Conservation (phyloP, 2,797 vertebrate species). For the Valencia hispanica region DNA sequence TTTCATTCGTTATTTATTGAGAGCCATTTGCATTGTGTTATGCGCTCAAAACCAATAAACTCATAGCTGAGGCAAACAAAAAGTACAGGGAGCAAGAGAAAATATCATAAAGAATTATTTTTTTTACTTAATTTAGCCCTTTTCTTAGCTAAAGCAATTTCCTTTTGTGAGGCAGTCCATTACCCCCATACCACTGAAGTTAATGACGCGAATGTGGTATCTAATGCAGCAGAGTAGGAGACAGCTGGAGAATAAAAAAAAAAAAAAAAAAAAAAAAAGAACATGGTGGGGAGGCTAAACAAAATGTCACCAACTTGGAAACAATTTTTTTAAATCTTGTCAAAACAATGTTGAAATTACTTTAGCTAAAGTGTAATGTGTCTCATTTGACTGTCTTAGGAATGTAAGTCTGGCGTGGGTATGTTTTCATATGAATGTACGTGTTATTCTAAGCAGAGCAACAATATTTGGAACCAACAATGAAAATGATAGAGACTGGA, state of each 20-base stretch:
- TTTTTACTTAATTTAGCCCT: conserved; percentile 25
- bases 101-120: conserved; percentile 22
- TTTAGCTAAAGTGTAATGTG: conserved; percentile 54
- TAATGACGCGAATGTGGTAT: conserved; percentile 47
- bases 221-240: conserved; percentile 16
- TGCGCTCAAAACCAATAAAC: neutral
- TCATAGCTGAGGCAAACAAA: neutral
- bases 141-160: conserved; percentile 32
- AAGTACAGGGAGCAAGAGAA: conserved; percentile 22
- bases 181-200: conserved; percentile 34
- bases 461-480: conserved; percentile 45
- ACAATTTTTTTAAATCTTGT: conserved; percentile 27
- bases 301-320: conserved; percentile 56
- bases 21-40: neutral
- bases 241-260: conserved; percentile 32
- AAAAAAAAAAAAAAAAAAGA: conserved; percentile 29
- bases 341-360: conserved; percentile 43
- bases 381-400: conserved; percentile 63
- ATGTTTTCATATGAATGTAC: conserved; percentile 63
- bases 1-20: neutral
- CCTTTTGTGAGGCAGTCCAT: conserved; percentile 37
- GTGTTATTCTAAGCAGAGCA: conserved; percentile 63
- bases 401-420: conserved; percentile 44
- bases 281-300: conserved; percentile 48
- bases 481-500: conserved; percentile 65